phyloP scores from a whole-genome alignment of 2,113 vertebrate genomes.

The Chloropsis cyanopogon region DNA sequence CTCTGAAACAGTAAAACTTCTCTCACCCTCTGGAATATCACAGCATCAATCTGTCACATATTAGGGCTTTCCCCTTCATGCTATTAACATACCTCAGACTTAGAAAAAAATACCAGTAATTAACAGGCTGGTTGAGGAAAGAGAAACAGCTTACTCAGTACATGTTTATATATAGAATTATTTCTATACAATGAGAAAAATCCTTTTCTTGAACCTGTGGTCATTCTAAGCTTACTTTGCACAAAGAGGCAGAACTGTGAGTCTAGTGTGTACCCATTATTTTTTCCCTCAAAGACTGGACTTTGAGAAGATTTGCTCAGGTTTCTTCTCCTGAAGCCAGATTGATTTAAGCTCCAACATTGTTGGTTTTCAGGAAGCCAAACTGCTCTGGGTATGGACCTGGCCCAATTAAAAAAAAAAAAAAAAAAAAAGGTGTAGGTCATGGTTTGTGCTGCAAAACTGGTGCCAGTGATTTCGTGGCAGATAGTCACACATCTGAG shows the following conservation, averaged over 20 bases:
- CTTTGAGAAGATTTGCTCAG: not conserved
- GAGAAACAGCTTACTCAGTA: not conserved
- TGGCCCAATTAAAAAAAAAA: not conserved
- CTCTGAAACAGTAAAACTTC: not conserved
- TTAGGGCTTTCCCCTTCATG: not conserved
- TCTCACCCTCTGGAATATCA: not conserved
- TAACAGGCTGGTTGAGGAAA: not conserved
- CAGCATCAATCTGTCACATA: constrained; percentile 29
- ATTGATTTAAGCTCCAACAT: not conserved
- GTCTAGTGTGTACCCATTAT: not conserved
- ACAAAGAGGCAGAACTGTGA: not conserved
- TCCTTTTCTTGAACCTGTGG: not conserved
- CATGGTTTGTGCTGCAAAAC: not conserved
- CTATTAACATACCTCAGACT: not conserved
- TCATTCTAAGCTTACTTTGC: not conserved
- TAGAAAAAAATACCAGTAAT: not conserved
- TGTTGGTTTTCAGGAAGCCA: not conserved
- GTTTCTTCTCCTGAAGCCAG: not conserved
- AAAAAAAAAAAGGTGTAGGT: not conserved
- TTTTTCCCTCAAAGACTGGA: not conserved
- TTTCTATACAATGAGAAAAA: not conserved
- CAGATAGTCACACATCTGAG: not conserved
- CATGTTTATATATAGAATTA: not conserved
- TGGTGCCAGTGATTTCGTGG: not conserved
- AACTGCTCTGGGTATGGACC: not conserved